Conservation (phyloP, 2,888 invertebrate species). For the Adelphocoris suturalis region DNA sequence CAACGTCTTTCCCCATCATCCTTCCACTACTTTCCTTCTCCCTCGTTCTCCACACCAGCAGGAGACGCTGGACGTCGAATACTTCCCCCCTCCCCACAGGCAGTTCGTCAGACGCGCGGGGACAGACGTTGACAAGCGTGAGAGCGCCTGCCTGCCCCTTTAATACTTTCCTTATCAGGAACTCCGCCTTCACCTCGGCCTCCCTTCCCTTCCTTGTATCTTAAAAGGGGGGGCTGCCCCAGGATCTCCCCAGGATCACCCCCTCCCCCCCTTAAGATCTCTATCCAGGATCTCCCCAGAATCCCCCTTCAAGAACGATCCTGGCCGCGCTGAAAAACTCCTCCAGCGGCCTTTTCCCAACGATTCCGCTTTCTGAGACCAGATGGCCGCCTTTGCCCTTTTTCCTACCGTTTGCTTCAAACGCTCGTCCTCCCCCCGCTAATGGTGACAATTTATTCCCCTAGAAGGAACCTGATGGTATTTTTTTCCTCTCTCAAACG, state of each 20-base stretch:
- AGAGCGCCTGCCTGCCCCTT: constrained; percentile 37
- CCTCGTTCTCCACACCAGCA: not conserved
- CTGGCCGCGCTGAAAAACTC: constrained; percentile 47
- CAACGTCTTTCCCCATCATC: no score
- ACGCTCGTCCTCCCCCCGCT: constrained; percentile 30
- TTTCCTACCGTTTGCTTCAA: constrained; percentile 48
- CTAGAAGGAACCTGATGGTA: constrained; percentile 28
- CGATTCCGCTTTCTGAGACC: constrained; percentile 47
- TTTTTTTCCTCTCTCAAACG: constrained; percentile 31
- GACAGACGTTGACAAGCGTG: constrained; percentile 63
- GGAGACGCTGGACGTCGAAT: not conserved
- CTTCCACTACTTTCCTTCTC: no score
- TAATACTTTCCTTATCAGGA: constrained; percentile 67
- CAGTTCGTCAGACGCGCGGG: constrained; percentile 25
- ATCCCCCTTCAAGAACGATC: not conserved
- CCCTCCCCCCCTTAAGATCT: not conserved
- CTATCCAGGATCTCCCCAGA: not conserved
- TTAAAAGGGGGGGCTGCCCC: not conserved
- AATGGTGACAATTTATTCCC: constrained; percentile 69
- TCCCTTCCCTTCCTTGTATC: not conserved
- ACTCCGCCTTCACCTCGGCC: constrained; percentile 17
- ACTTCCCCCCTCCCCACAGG: not conserved
- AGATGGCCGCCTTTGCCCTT: constrained; percentile 65
- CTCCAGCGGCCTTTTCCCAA: constrained; percentile 53
- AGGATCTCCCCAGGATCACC: not conserved